Evolutionary conservation across 1,140 invertebrate genomes (phyloP), one percentile per base, ranked within the genome.

Genomic region (Paraescarpia echinospica): DNA sequence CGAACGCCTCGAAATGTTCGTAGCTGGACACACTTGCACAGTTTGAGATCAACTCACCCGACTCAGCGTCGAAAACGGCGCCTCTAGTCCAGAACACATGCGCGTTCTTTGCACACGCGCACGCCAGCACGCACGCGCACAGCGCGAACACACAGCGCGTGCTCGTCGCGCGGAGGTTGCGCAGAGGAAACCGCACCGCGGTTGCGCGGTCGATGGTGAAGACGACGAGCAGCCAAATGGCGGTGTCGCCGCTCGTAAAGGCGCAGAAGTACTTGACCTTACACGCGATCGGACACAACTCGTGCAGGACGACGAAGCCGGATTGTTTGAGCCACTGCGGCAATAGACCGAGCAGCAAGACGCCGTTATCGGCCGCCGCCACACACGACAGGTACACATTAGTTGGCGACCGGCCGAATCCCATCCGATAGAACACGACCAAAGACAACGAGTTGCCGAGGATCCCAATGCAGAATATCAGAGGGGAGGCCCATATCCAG

Each of bases 171-270:
- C 59, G 59, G 59, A 77, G 22, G 77, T 91, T 92, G n/a, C 93
- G 34, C 41, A 94, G 92, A 27, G 94, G 94, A 35, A 93, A 91
- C 88, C 93, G 92, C 1, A 94, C 94, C 34, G 94, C 94, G 34
- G 94, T 92, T 41, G 92, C 93, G 4, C 94, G 89, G 34, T 94
- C 94, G 35, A 93, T 51, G 8, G 94, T 94, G 92, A 94, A 93
- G 12, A 93, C 90, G 22, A 93, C 94, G 12, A 94, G 88, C 14
- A 94, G 92, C 94, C 94, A 94, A 12, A 94, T 94, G 90, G 93
- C 92, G 77, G 92, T 93, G 59, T 94, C 93, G 59, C 89, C 91
- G 34, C 88, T 51, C 5, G 93, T 93, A 48, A 93, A 93, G 34
- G 93, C 92, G 33, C 92, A 22, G 59, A 94, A 93, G n/a, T 90